Conservation (phyloP, 1,140 invertebrate species). For the Bradysia coprophila region DNA sequence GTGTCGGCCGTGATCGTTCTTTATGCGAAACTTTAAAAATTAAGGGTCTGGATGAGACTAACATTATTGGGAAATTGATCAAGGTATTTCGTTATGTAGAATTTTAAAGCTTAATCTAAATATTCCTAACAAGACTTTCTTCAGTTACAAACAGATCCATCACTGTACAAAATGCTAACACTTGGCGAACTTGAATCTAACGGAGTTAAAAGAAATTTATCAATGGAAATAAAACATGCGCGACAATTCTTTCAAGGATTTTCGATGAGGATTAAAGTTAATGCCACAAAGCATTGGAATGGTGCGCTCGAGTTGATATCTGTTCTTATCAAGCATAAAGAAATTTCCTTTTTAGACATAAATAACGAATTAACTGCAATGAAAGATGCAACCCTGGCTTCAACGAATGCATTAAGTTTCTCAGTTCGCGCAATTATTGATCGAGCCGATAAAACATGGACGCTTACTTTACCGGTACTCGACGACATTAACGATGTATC, state of each 20-base stretch:
- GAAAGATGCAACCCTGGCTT: neutral
- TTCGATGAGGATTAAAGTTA: neutral
- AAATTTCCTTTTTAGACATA: too few species aligned
- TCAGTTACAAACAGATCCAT: neutral
- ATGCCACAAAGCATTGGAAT: neutral
- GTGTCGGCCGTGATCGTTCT: constrained; percentile 31
- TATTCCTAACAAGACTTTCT: too few species aligned
- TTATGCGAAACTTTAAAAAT: constrained; percentile 40
- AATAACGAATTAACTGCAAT: too few species aligned
- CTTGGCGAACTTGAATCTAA: neutral
- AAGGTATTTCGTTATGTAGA: constrained; percentile 11
- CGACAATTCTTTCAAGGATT: neutral
- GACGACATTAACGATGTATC: neutral
- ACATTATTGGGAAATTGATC: constrained; percentile 24
- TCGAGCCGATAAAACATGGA: neutral
- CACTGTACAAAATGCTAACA: neutral
- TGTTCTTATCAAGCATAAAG: too few species aligned
- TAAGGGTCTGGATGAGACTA: constrained; percentile 28
- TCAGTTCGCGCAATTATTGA: neutral
- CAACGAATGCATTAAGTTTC: neutral
- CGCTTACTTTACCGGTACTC: neutral
- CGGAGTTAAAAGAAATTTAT: neutral
- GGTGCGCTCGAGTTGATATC: too few species aligned
- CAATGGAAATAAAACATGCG: neutral
- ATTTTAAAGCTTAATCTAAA: neutral